Conservation (phyloP, 2,888 invertebrate genomes). For the Blastobasis lacticolella region DNA sequence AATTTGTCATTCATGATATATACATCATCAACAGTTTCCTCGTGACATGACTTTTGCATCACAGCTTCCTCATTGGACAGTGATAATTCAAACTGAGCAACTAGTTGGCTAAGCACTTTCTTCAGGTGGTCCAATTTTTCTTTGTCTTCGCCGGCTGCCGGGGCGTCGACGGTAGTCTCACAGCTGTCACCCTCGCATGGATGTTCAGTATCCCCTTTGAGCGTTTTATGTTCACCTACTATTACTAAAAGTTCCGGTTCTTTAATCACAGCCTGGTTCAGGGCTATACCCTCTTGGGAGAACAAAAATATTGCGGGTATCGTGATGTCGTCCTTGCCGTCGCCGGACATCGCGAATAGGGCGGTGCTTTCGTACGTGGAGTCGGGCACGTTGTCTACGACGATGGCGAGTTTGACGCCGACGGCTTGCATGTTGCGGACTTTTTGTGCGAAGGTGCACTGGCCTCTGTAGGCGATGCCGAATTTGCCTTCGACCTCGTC, state of each 20-base stretch:
- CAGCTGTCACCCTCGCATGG: slow-evolving; percentile 37
- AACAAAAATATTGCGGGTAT: slow-evolving; percentile 96
- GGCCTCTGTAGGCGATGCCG: slow-evolving; percentile 90
- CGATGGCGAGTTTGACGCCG: slow-evolving; percentile 89
- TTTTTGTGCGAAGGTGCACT: slow-evolving; percentile 97
- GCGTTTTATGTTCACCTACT: slow-evolving; percentile 61
- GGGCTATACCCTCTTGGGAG: slow-evolving; percentile 80
- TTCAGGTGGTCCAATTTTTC: slow-evolving; percentile 57
- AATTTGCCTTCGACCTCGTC: slow-evolving; percentile 80
- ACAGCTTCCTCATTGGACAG: slow-evolving; percentile 34
- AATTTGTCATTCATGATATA: slow-evolving; percentile 24
- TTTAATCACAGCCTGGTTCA: slow-evolving; percentile 75
- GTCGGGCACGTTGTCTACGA: slow-evolving; percentile 86
- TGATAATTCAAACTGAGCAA: slow-evolving; percentile 52
- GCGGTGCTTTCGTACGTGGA: slow-evolving; percentile 84
- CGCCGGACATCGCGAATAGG: slow-evolving; percentile 97
- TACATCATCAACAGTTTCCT: slow-evolving; percentile 18
- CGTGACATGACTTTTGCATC: slow-evolving; percentile 17
- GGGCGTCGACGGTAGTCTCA: slow-evolving; percentile 22
- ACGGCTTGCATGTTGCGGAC: slow-evolving; percentile 86
- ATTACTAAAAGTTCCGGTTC: slow-evolving; percentile 73
- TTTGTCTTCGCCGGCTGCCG: slow-evolving; percentile 28
- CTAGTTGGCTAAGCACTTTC: slow-evolving; percentile 56
- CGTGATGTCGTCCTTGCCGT: slow-evolving; percentile 87
- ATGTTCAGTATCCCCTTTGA: slow-evolving; percentile 37